Evolutionary conservation across 2,888 invertebrate species (phyloP), one percentile per base, ranked within the genome.

Genomic region (Hirudinaria manillensis): DNA sequence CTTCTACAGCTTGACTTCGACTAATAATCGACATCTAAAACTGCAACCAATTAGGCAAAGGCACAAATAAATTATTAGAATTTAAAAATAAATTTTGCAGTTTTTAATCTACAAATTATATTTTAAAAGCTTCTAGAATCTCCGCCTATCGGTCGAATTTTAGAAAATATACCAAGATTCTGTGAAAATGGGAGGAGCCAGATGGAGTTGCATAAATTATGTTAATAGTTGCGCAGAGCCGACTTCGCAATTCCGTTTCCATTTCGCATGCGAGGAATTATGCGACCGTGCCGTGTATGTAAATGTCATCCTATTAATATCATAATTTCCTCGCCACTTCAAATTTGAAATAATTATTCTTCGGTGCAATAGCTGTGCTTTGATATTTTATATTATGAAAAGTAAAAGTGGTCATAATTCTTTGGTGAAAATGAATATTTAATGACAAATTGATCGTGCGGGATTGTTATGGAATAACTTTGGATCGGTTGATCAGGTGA

Each of bases 241-340:
- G 68, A 34, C 36, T 34, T 10, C 29, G 68, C 68, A 68, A 68
- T 68, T 68, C 32, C 36, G 68, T 36, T 68, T 68, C 68, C 29
- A 68, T 68, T 68, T 32, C 68, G 36, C 32, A 68, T 68, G 68
- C 36, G 34, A 29, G 68, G 68, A 68, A 68, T 68, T 68, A 68
- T 34, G 32, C 34, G 68, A 34, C 36, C 32, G 68, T 68, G 36
- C 7, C n/a, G 34, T 34, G 68, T 36, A 68, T 68, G 68, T 36
- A 68, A 68, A 68, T 68, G 68, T 68, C n/a, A 27, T 61, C 61
- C 29, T 61, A 61, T 61, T 61, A 61, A 61, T 61, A 61, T 29
- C 61, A 61, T 61, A 61, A 61, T 61, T 61, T 45, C 45, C 45
- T 45, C 45, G 45, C 45, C 45, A 45, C 45, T 45, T 45, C 45